These are phyloP conservation scores for Tetrax tetrax DNA, from an alignment of 2,113 vertebrate species.

Conservation along the genomic window DNA sequence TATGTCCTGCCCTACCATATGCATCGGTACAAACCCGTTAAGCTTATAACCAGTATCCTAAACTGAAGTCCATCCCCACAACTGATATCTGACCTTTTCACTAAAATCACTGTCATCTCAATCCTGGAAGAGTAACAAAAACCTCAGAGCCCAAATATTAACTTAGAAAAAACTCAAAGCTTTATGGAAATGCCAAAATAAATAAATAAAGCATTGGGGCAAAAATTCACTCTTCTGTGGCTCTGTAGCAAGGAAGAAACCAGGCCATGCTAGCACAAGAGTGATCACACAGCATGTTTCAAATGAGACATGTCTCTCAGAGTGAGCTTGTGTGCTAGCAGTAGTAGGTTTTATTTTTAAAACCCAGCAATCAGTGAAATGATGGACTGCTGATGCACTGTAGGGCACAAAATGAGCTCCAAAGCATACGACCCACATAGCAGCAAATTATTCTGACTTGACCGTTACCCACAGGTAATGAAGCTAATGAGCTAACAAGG, in stretches of 20 bases:
- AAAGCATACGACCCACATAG: constrained; percentile 27
- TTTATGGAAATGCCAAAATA: not conserved
- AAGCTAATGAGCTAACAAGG: not conserved
- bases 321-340: not conserved
- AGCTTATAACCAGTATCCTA: not conserved
- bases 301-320: not conserved
- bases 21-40: not conserved
- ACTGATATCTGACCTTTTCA: not conserved
- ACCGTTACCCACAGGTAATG: constrained; percentile 24
- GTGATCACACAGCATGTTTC: accelerated
- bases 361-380: not conserved
- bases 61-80: not conserved
- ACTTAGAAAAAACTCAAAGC: not conserved
- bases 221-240: accelerated
- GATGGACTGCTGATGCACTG: not conserved
- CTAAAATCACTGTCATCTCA: not conserved
- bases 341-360: not conserved
- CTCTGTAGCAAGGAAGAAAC: not conserved
- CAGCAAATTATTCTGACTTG: constrained; percentile 59
- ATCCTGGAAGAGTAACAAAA: not conserved
- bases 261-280: not conserved
- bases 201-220: not conserved
- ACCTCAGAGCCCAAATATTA: not conserved
- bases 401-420: constrained; percentile 34
- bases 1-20: not conserved